Conservation (phyloP, 2,797 vertebrate species). For the Sebastes trivittatus region DNA sequence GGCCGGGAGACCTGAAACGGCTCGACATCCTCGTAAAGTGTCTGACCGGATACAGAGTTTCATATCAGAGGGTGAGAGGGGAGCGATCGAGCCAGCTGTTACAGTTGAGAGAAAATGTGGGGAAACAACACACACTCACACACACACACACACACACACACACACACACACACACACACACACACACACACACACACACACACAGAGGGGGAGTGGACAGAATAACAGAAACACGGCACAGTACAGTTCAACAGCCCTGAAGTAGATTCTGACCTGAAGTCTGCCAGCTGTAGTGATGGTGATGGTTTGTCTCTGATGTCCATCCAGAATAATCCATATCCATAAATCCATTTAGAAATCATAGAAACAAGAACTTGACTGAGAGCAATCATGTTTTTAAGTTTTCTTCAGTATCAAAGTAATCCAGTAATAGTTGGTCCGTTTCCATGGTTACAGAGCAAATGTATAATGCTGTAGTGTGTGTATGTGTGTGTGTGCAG, state of each 20-base stretch:
- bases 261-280: no score
- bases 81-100: constrained; percentile 78
- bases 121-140: neutral
- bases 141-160: constrained; percentile 2
- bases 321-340: no score
- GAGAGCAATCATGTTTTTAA: no score
- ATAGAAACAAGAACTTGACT: neutral
- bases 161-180: neutral
- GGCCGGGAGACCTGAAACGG: constrained; percentile 67
- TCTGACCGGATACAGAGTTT: constrained; percentile 76
- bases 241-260: neutral
- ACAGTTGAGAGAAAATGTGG: constrained; percentile 18
- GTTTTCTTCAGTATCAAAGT: neutral
- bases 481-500: constrained; percentile 63
- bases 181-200: neutral
- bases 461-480: neutral
- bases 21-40: constrained; percentile 80
- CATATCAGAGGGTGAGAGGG: constrained; percentile 70
- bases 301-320: no score
- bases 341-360: no score
- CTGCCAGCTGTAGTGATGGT: no score
- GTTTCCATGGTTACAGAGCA: neutral
- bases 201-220: neutral
- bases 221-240: neutral
- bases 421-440: neutral